Evolutionary conservation across 1,140 invertebrate genomes (phyloP).

Genomic region (Chrysomallon squamiferum): DNA sequence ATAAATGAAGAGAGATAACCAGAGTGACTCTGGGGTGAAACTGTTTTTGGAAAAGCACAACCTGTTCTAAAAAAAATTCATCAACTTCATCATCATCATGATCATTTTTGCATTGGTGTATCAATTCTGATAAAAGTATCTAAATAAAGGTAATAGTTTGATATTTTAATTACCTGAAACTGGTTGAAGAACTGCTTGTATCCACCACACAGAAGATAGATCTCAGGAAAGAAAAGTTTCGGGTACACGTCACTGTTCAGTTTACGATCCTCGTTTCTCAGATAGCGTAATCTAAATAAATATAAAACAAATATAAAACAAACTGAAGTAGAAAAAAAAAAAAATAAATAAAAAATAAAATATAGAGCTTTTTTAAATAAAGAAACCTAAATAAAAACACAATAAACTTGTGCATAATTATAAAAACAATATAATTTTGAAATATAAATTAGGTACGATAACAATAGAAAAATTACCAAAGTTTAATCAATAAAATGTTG

Average conservation of each 20-base stretch:
- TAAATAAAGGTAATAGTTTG: neutral
- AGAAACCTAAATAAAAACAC: no score
- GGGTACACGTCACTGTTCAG: constrained; percentile 87
- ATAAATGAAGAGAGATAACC: no score
- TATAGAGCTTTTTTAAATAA: no score
- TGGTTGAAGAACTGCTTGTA: constrained; percentile 84
- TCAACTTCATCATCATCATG: neutral
- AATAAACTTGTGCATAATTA: no score
- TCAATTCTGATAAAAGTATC: neutral
- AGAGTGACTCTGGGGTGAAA: no score
- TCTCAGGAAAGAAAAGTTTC: constrained; percentile 86
- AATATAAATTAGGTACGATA: neutral
- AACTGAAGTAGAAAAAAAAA: no score
- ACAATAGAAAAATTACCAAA: neutral
- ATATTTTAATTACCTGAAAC: neutral
- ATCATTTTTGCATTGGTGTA: neutral
- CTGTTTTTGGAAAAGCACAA: no score
- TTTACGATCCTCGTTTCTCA: constrained; percentile 84
- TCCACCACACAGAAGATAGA: constrained; percentile 93
- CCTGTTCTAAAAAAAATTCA: neutral
- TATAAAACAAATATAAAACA: neutral
- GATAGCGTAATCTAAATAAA: constrained; percentile 74
- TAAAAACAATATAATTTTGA: neutral
- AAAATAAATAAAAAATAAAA: no score
- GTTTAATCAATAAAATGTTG: neutral